Evolutionary conservation across 2,888 invertebrate species (phyloP).

Genomic region (Teinopalpus imperialis): DNA sequence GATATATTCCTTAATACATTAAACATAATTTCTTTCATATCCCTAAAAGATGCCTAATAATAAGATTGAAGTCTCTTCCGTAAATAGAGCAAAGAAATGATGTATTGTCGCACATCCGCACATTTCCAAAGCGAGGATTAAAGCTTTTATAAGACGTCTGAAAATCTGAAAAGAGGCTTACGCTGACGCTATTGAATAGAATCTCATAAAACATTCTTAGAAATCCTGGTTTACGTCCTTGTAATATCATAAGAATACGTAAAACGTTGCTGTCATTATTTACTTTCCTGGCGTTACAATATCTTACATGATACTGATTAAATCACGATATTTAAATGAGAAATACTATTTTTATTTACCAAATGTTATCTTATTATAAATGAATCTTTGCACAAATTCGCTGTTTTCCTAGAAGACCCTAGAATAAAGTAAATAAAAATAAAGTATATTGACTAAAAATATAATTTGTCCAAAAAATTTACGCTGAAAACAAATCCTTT

Average conservation of each 20-base stretch:
- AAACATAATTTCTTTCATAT: conserved; percentile 22
- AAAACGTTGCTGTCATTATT: conserved; percentile 31
- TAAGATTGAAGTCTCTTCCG: conserved; percentile 25
- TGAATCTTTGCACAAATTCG: too few species aligned
- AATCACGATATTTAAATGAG: not conserved
- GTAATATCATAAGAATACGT: conserved; percentile 40
- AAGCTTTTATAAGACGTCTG: conserved; percentile 54
- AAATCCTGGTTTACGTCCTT: conserved; percentile 47
- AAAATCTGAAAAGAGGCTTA: conserved; percentile 64
- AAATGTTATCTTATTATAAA: too few species aligned
- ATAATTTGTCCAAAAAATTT: too few species aligned
- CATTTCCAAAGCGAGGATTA: conserved; percentile 50
- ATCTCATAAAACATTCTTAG: conserved; percentile 52
- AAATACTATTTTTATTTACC: too few species aligned
- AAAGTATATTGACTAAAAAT: too few species aligned
- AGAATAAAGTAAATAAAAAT: too few species aligned
- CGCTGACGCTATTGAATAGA: conserved; percentile 52
- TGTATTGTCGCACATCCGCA: conserved; percentile 50
- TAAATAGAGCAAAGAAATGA: conserved; percentile 40
- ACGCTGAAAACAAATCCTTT: too few species aligned
- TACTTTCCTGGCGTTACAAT: conserved; percentile 7
- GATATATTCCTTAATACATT: conserved; percentile 18
- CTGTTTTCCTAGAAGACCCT: too few species aligned
- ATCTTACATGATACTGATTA: not conserved
- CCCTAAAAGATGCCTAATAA: conserved; percentile 25